Percentiles rank a stretch among this genome's conserved stretches.
Conservation (phyloP, 2,888 invertebrate species). For the Scelioninae gen. 2 region DNA sequence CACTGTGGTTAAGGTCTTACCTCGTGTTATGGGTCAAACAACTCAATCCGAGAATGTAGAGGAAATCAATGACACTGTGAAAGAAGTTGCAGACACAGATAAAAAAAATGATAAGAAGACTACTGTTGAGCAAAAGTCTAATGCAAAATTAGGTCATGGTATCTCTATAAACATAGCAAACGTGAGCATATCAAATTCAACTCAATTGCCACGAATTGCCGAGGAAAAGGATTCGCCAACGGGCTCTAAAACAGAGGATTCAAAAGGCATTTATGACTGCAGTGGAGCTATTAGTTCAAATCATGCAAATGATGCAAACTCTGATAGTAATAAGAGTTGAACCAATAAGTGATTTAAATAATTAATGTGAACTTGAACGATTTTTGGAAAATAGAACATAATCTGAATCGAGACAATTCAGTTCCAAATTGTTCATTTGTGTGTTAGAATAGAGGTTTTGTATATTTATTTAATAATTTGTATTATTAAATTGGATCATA, state of each 20-base stretch:
- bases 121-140: constrained; percentile 63
- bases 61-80: constrained; percentile 29
- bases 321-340: neutral
- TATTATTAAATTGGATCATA: neutral
- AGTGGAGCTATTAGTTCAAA: neutral
- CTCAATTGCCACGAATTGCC: constrained; percentile 86
- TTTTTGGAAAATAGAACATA: neutral
- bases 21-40: constrained; percentile 70
- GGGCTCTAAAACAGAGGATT: constrained; percentile 75
- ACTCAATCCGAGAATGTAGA: constrained; percentile 59
- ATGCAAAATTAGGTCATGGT: constrained; percentile 69
- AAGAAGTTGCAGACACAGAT: constrained; percentile 49
- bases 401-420: neutral
- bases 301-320: constrained; percentile 18
- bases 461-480: constrained; percentile 14
- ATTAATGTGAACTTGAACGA: neutral
- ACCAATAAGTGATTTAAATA: neutral
- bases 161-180: constrained; percentile 73
- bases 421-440: constrained; percentile 24
- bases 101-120: constrained; percentile 66
- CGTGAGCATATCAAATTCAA: constrained; percentile 70
- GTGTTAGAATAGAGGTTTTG: constrained; percentile 6
- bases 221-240: constrained; percentile 91
- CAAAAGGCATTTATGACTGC: constrained; percentile 16
- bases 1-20: constrained; percentile 70